phyloP scores from a whole-genome alignment of 1,140 invertebrate genomes.

The Drosophila suzukii region DNA sequence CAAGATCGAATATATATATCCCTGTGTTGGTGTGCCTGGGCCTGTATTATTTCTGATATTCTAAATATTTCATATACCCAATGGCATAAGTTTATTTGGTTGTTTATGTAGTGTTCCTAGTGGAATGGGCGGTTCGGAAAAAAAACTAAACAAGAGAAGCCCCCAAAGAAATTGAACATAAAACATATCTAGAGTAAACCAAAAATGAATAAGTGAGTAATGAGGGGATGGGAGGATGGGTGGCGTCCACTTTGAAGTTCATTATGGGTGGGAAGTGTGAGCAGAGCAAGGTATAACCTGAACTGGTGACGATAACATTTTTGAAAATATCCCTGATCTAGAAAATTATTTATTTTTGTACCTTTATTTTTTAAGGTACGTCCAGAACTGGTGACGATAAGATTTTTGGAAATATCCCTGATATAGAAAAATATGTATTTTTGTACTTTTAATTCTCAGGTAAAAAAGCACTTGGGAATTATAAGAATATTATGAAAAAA shows the following conservation, averaged over 20 bases:
- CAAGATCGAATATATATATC: constrained; percentile 1
- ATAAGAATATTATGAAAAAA: not conserved
- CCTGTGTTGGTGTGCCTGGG: not conserved
- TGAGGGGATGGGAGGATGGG: constrained; percentile 2
- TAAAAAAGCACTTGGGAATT: not conserved
- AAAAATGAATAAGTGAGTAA: constrained; percentile 14
- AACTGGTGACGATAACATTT: not conserved
- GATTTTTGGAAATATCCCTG: no score
- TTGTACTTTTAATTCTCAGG: no score
- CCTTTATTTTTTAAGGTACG: no score
- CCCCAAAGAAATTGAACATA: constrained; percentile 15
- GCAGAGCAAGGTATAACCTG: not conserved
- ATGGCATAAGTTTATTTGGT: constrained; percentile 70
- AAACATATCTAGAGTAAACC: constrained; percentile 32
- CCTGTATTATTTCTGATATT: constrained; percentile 62
- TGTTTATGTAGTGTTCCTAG: constrained; percentile 55
- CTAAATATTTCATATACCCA: constrained; percentile 64
- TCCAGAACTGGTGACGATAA: not conserved
- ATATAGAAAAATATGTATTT: no score
- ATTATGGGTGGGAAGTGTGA: not conserved
- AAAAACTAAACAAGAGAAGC: constrained; percentile 45
- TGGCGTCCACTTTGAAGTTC: constrained; percentile 34
- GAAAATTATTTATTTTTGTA: not conserved
- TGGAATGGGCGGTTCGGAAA: constrained; percentile 17
- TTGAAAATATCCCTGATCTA: not conserved